Evolutionary conservation across 2,888 invertebrate genomes (phyloP), one percentile per base, ranked within the genome.

Genomic region (Acholoe squamosa): DNA sequence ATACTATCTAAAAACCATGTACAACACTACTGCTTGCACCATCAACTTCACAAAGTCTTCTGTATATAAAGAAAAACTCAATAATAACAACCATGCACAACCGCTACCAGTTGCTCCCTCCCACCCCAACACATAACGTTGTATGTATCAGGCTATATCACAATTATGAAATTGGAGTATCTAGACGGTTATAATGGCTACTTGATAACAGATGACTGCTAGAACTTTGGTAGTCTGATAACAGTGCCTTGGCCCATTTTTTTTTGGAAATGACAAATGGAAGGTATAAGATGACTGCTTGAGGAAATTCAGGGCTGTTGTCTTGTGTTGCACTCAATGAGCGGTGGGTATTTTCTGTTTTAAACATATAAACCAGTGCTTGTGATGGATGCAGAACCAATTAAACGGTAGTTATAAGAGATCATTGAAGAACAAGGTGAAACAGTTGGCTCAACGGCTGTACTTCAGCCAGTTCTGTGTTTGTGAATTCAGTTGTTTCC

Each of bases 151-250:
- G 16, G 31, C 76, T 76, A 34, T 80, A 80, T 80, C 80, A 80
- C 80, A 80, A 34, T 80, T 33, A 80, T 31, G 33, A 33, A 80
- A 80, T 33, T 80, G 43, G 80, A 80, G 10, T 43, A 80, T 34
- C 80, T 80, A 80, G n/a, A 80, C n/a, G 31, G 33, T 31, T 77
- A 77, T 33, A 71, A 71, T 71, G 43, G 12, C 43, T 76, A 76
- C 76, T 31, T 80, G 43, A 25, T 28, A 71, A 71, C 71, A 28
- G 14, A 28, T 71, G 71, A 28, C 25, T 71, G 71, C 28, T 71
- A 71, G 7, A 71, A 71, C 28, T 28, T 71, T 25, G 25, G 25
- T 61, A n/a, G n/a, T 61, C 19, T n/a, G n/a, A 61, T 61, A 7
- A 10, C 1, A n/a, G 5, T 61, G 61, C 61, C 22, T n/a, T 61